Base-by-base conservation (phyloP, 2,888 invertebrate species). In the Pollenia labialis region DNA sequence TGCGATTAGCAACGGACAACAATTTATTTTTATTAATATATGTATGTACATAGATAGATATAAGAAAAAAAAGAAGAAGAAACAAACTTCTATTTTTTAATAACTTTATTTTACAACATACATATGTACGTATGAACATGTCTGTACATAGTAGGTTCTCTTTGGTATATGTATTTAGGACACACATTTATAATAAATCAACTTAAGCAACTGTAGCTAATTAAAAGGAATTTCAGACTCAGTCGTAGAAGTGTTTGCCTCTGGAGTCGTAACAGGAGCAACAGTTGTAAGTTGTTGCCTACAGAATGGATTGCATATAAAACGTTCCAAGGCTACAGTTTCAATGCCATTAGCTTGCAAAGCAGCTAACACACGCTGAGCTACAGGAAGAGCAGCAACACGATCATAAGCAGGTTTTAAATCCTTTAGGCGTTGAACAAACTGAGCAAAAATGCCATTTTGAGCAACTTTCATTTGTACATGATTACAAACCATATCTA, bases 381-480 rank as follows among this genome's bases (percentile, higher is more conserved):
- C 88, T 18, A 89, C 90, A 2, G 90, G 90, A 60, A 89, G 75
- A 1, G 86, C 72, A 32, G 90, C 58, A 66, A 92, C 89, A 58
- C 92, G 91, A 68, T 93, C 93, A 76, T 92, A 92, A 58, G 88
- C 90, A 6, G 90, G 89, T 50, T 87, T 87, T 14, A 92, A 80
- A 0, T 87, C 88, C 48, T 85, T 86, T 10, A 92, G 46, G 44
- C 89, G 89, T 0, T 83, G 75, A 89, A 90, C 90, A 76, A 91
- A 90, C 60, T 92, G 90, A 0, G 91, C 88, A 64, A 92, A 92
- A 46, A 90, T 89, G 14, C 91, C 91, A 60, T 89, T 90, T 60
- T 90, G 88, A 50, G 88, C 79, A 0, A 90, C 85, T 80, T 92
- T 92, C 10, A 89, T 85, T 48, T 91, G 89, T 48, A 92, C 89